Percentiles rank a stretch among this genome's conserved stretches.
phyloP scores from a whole-genome alignment of 2,888 invertebrate species.

The Oasisia sp. region DNA sequence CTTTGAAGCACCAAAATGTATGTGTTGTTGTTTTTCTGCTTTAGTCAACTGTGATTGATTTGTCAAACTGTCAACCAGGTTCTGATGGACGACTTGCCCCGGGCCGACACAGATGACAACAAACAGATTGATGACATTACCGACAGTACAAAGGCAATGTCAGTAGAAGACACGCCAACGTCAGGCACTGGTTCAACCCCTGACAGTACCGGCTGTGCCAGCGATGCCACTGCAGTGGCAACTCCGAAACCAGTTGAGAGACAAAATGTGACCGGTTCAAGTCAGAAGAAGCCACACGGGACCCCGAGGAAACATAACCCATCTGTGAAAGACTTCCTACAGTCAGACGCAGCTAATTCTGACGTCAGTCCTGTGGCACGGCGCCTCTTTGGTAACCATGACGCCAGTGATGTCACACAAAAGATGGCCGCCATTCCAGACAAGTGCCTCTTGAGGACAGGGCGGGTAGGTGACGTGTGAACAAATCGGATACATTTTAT shows the following conservation, averaged over 20 bases:
- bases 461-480: slow-evolving; percentile 55
- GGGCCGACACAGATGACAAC: not conserved
- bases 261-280: not conserved
- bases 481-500: not conserved
- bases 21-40: not conserved
- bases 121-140: not conserved
- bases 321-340: slow-evolving; percentile 18
- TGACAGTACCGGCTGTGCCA: not conserved
- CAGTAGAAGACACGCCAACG: not conserved
- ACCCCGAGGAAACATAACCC: not conserved
- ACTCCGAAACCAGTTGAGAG: not conserved
- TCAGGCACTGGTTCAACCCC: not conserved
- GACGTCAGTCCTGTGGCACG: not conserved
- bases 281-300: slow-evolving; percentile 19
- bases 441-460: slow-evolving; percentile 64
- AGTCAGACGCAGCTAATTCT: not conserved
- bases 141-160: not conserved
- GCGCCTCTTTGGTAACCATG: not conserved
- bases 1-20: not conserved
- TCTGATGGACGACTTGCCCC: not conserved
- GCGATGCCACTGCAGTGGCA: not conserved
- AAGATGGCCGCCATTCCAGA: slow-evolving; percentile 42
- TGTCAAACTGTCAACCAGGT: not conserved
- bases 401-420: not conserved
- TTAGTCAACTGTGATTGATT: not conserved